Evolutionary conservation across 53 echinoderm and acorn worm species (phyloP).

Genomic region (Zoroaster sp.): DNA sequence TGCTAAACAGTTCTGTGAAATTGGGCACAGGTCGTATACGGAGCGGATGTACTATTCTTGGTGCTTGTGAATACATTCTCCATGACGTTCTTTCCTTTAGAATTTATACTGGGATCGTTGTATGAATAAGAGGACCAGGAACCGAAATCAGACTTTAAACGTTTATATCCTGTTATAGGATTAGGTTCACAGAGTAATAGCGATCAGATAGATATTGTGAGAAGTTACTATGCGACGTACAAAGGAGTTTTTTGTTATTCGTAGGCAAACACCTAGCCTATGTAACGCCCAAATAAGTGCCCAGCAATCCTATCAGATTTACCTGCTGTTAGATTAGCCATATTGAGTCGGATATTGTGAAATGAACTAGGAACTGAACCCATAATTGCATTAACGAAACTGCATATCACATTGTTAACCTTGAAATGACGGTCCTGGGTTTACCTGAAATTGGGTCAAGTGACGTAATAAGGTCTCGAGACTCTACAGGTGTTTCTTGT

Average conservation of each 20-base stretch:
- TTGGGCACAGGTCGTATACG: too few relatives aligned
- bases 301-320: neutral
- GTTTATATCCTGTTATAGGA: too few relatives aligned
- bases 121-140: too few relatives aligned
- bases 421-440: neutral
- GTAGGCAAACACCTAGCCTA: neutral
- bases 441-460: conserved; percentile 1
- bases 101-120: too few relatives aligned
- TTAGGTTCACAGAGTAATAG: too few relatives aligned
- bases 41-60: too few relatives aligned
- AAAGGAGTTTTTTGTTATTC: neutral
- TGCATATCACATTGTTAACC: neutral
- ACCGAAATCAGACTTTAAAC: too few relatives aligned
- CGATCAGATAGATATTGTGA: too few relatives aligned
- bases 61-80: too few relatives aligned
- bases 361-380: conserved; percentile 21
- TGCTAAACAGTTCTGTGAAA: too few relatives aligned
- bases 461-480: conserved; percentile 13
- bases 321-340: neutral
- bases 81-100: too few relatives aligned
- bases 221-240: too few relatives aligned
- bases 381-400: conserved; percentile 17
- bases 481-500: conserved; percentile 33
- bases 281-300: neutral
- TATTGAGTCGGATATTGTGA: neutral